Base-by-base conservation (phyloP, 2,797 vertebrate species). In the Argya squamiceps region DNA sequence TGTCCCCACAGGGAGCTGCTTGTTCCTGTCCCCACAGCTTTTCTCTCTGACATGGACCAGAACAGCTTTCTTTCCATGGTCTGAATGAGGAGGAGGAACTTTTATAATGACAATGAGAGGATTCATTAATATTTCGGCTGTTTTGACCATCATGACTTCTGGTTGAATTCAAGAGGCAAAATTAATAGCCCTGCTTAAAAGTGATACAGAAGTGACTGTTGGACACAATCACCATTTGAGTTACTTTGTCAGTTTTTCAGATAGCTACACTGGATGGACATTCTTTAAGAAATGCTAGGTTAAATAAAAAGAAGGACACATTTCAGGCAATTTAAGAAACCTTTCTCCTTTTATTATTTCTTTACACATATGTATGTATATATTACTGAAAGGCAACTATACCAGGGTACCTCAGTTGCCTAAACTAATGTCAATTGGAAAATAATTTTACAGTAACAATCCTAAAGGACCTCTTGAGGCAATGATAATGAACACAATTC, bases 91-190 rank as follows among this genome's bases (percentile, higher is more conserved):
- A 59, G 20, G 5, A 13, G 26, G 13, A 21, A 9, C 20, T 36
- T 59, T 20, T 36, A 24, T 5, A 41, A 41, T 0, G 1, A 34
- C 16, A 29, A 2, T 23, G 19, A 18, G 29, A 47, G 14, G 29
- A n/a, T 10, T 41, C 30, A 36, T 39, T 50, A 59, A 13, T 43
- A 30, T 59, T 60, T 59, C 14, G 50, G 26, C 32, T 30, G 8
- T 50, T 69, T 50, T 0, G 3, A 59, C 16, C 32, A 36, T 36
- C 16, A 5, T 59, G 30, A 69, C 5, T 43, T 24, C 30, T 59
- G 36, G 10, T 50, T 36, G 37, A 59, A 30, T 50, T 50, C 13
- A 50, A 6, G 29, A 56, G 18, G 9, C 29, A 65, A 27, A 56
- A 56, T 65, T n/a, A 32, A 11, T 37, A 55, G 11, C 18, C 34